A percentile compares a stretch with the other conserved stretches of the same genome.
Conservation (phyloP, 2,113 vertebrate genomes). For the Mastomys natalensis region DNA sequence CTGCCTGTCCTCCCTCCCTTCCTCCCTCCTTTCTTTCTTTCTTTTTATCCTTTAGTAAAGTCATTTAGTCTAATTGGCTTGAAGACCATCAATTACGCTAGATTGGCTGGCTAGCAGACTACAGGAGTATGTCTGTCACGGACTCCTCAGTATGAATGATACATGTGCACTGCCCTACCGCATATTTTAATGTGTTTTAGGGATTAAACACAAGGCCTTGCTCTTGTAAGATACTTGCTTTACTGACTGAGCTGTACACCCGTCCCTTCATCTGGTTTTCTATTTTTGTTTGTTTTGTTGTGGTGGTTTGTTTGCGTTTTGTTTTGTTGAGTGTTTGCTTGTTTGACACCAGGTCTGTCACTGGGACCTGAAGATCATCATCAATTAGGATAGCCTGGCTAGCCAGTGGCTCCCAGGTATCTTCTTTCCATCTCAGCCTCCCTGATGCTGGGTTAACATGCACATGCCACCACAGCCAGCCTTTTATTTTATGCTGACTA, state of each 20-base stretch:
- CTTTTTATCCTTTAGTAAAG: neutral
- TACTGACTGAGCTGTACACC: neutral
- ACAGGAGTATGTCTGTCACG: neutral
- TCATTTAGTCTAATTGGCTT: neutral
- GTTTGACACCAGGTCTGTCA: neutral
- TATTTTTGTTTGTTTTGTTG: neutral
- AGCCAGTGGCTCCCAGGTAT: neutral
- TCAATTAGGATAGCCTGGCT: neutral
- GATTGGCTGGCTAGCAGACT: neutral
- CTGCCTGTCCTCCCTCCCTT: neutral
- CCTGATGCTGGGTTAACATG: neutral
- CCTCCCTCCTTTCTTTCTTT: neutral
- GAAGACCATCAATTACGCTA: neutral
- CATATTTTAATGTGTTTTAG: neutral
- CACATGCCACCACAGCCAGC: no score
- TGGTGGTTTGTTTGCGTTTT: neutral
- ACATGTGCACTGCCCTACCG: neutral
- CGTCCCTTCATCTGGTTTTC: neutral
- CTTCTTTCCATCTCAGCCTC: neutral
- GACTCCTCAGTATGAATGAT: neutral
- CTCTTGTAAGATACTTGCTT: neutral
- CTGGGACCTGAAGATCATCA: neutral
- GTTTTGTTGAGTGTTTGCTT: neutral
- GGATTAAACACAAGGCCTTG: neutral
- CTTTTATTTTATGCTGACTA: neutral